Base-by-base conservation (phyloP, 2,888 invertebrate genomes). In the Plebejus melissa region DNA sequence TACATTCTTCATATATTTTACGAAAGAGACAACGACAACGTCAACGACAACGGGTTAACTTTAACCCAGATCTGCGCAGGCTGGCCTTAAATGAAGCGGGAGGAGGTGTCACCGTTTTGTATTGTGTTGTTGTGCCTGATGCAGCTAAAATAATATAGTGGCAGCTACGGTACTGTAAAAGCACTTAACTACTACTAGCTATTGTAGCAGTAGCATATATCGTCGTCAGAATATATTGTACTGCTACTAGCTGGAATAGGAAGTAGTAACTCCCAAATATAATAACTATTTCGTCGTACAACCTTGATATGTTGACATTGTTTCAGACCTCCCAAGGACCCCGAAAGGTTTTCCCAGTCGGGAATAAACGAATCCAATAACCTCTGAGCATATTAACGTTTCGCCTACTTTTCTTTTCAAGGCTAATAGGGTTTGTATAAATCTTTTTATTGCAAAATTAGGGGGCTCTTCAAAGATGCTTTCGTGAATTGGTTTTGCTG, bases 331-430 rank as follows among this genome's bases (percentile, higher is more conserved):
- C 65, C 32, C 65, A 65, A 65, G 65, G 32, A 36, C 65, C 22
- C 0, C 65, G 32, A 65, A 65, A 65, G 36, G 65, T 65, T 65
- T 65, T 32, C 65, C 65, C 65, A 65, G 32, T 32, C 65, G 65
- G 65, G 32, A 65, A 65, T 65, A 65, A 60, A 60, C 58, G 22
- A 60, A 60, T 60, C 65, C 32, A 65, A 65, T 65, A 32, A 13
- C 13, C 65, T 36, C 16, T 13, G 65, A 65, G 32, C 65, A 36
- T 36, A 65, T 65, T 16, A 32, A 16, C 1, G 32, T 65, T 65
- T 65, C 32, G 65, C 22, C 32, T 65, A 65, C 65, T 65, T 13
- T 65, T 36, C 65, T 36, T 65, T 32, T 32, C 6, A 65, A 28
- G 28, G 13, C 4, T 65, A 36, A 32, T 13, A 65, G 32, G 4